Evolutionary conservation across 2,888 invertebrate species (phyloP).

Genomic region (Stenchaetothrips biformis): DNA sequence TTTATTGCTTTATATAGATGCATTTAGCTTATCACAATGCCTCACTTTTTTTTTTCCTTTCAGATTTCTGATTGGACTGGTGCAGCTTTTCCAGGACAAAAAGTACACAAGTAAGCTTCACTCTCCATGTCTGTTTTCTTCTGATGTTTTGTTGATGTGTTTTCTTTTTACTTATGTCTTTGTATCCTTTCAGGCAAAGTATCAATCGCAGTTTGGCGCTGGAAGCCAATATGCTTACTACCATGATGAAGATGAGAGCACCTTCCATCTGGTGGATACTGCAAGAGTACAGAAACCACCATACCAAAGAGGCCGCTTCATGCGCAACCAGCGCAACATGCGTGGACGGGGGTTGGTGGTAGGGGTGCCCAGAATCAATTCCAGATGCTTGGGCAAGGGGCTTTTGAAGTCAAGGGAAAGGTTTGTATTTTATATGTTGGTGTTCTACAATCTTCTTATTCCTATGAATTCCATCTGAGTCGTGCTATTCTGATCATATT

Average conservation of each 20-base stretch:
- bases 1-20: neutral
- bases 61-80: constrained; percentile 95
- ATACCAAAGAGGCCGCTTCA: constrained; percentile 87
- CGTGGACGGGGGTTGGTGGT: constrained; percentile 59
- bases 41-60: constrained; percentile 36
- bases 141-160: constrained; percentile 26
- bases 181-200: constrained; percentile 67
- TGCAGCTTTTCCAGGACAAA: constrained; percentile 83
- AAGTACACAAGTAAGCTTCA: constrained; percentile 77
- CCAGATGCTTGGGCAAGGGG: constrained; percentile 81
- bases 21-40: neutral
- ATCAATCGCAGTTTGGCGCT: constrained; percentile 86
- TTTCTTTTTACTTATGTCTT: constrained; percentile 30
- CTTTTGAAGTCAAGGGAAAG: constrained; percentile 58
- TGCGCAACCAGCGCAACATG: constrained; percentile 70
- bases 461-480: too few relatives aligned
- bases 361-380: constrained; percentile 66
- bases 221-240: constrained; percentile 97
- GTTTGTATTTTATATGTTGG: constrained; percentile 40
- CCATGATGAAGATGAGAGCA: constrained; percentile 97
- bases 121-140: neutral
- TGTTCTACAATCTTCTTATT: too few relatives aligned
- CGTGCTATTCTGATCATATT: constrained; percentile 24
- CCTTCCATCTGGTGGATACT: constrained; percentile 96
- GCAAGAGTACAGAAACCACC: constrained; percentile 83